Evolutionary conservation across 2,888 invertebrate genomes (phyloP), one percentile per base, ranked within the genome.

Genomic region (Malthinus flaveolus): DNA sequence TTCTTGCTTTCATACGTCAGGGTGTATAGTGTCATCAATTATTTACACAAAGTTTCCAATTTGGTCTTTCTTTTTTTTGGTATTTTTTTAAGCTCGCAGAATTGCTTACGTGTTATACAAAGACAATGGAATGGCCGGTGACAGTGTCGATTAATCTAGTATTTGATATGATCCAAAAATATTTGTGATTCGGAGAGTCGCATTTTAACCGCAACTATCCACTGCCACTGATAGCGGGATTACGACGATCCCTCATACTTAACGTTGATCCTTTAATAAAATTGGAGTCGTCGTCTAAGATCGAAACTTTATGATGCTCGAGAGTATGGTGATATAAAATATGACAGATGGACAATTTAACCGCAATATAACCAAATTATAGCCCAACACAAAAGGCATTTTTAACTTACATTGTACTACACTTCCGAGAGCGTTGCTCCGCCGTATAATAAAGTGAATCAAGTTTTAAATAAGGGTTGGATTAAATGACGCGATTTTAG

Each of bases 401-500:
- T 59, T 59, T 44, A 39, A 49, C 53, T 53, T 58, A 54, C 59
- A 59, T 59, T 54, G 59, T 59, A 15, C 32, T 49, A 46, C 7
- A 32, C 34, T 7, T 33, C 44, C 10, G 47, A 49, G 55, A 32
- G 32, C 51, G 51, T 50, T 56, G 47, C 51, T 48, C 42, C 35
- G 4, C 33, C 7, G 34, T 51, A 42, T 35, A 46, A 51, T 55
- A 59, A 39, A 10, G 51, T 35, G 12, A 35, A 23, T 50, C 11
- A 1, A 32, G 32, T 37, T 15, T 37, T 23, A 33, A 11, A 33
- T 49, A 33, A 44, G 63, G 58, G 63, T 61, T 56, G 63, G 63
- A 56, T 63, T 63, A 63, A 63, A 63, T 63, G 60, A 56, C 51
- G 63, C 63, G 63, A 61, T 63, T 63, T 63, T 61, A 63, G 61